These are phyloP conservation scores for Vireo altiloquus DNA, from an alignment of 2,113 vertebrate species.

Conservation along the genomic window DNA sequence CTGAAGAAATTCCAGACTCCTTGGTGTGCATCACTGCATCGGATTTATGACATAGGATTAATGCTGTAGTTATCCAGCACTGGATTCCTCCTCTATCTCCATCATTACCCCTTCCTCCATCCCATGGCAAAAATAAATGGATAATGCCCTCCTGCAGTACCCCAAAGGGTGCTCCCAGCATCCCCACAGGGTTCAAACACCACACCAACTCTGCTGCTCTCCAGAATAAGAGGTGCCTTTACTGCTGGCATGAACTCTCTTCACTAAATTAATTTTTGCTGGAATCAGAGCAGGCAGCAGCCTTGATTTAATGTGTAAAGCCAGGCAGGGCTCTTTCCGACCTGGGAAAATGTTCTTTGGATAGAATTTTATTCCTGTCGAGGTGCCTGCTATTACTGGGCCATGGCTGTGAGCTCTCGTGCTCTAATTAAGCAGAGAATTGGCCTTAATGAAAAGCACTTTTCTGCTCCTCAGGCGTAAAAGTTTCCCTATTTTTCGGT, in stretches of 20 bases:
- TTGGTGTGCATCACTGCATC: not conserved
- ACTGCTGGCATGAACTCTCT: rapidly evolving
- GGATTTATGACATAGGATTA: not conserved
- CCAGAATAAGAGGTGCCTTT: not conserved
- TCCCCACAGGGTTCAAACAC: not conserved
- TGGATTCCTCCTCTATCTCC: not conserved
- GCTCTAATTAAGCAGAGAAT: not conserved
- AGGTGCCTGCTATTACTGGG: not conserved
- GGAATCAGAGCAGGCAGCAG: not conserved
- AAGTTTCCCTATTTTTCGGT: not conserved
- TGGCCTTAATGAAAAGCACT: not conserved
- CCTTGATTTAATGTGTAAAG: not conserved
- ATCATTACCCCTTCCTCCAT: not conserved
- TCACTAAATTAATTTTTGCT: not conserved
- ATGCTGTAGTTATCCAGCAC: not conserved
- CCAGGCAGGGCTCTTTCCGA: not conserved
- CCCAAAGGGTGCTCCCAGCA: not conserved
- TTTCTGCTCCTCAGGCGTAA: not conserved
- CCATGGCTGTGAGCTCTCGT: not conserved
- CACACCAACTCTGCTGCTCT: not conserved
- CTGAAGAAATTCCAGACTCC: not conserved
- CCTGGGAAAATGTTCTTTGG: not conserved
- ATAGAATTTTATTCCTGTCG: not conserved
- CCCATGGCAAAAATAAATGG: not conserved
- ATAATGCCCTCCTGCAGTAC: not conserved